Conservation (phyloP, 1,140 invertebrate genomes). For the Pseudomyrmex concolor region DNA sequence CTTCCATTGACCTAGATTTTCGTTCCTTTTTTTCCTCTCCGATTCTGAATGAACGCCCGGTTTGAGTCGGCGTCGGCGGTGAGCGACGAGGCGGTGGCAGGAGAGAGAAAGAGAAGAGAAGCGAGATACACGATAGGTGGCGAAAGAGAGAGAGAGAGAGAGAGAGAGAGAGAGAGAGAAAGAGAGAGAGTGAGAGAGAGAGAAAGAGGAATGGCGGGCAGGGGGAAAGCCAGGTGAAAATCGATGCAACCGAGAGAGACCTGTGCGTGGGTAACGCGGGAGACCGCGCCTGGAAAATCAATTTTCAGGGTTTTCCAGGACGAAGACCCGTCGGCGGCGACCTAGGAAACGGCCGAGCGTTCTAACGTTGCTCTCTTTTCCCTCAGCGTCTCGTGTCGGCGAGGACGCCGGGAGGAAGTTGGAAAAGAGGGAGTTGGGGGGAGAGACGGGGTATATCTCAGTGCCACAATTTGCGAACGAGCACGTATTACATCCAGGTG, state of each 20-base stretch:
- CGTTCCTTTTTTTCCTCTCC: slow-evolving; percentile 62
- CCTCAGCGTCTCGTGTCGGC: slow-evolving; percentile 16
- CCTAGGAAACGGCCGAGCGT: slow-evolving; percentile 66
- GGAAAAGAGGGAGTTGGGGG: neutral
- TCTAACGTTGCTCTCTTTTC: slow-evolving; percentile 55
- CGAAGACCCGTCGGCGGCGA: slow-evolving; percentile 69
- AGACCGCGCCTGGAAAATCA: slow-evolving; percentile 82
- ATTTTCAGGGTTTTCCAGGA: slow-evolving; percentile 79
- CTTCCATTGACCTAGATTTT: slow-evolving; percentile 69
- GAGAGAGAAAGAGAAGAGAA: slow-evolving; percentile 45
- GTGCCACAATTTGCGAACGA: slow-evolving; percentile 71
- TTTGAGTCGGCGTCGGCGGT: slow-evolving; percentile 64
- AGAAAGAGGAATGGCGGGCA: slow-evolving; percentile 52
- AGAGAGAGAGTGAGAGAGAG: slow-evolving; percentile 59
- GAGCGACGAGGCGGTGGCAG: slow-evolving; percentile 19
- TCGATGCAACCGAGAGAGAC: slow-evolving; percentile 76
- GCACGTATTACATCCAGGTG: slow-evolving; percentile 70
- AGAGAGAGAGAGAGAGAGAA: slow-evolving; percentile 62
- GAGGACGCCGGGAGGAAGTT: neutral
- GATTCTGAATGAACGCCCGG: slow-evolving; percentile 67
- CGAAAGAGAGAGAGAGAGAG: slow-evolving; percentile 36
- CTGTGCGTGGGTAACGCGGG: slow-evolving; percentile 72
- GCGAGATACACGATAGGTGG: slow-evolving; percentile 27
- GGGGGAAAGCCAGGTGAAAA: slow-evolving; percentile 74
- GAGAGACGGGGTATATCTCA: slow-evolving; percentile 43